A percentile compares a stretch with the other conserved stretches of the same genome.
Conservation (phyloP, 2,888 invertebrate genomes). For the Melanostoma scalare region DNA sequence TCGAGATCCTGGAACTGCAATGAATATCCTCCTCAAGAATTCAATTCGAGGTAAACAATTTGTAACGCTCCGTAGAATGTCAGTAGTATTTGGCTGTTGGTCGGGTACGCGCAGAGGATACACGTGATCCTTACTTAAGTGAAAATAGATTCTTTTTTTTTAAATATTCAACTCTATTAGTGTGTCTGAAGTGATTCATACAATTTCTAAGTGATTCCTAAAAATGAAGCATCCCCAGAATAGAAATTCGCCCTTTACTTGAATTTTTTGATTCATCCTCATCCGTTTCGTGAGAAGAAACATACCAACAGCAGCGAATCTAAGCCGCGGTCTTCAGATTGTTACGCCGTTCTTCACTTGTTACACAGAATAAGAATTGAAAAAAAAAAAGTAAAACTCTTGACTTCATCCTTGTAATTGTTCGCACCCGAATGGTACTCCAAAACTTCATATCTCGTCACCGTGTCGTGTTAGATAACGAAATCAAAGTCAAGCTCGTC, state of each 20-base stretch:
- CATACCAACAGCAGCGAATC: too few relatives aligned
- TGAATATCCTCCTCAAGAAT: background rate
- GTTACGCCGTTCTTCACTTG: too few relatives aligned
- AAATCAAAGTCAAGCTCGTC: constrained; percentile 7
- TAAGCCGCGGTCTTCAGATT: too few relatives aligned
- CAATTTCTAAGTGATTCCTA: too few relatives aligned
- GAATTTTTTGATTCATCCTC: too few relatives aligned
- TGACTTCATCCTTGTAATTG: constrained; percentile 53
- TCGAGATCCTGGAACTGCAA: background rate
- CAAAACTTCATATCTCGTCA: constrained; percentile 33
- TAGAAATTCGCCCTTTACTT: too few relatives aligned
- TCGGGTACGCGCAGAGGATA: constrained; percentile 64
- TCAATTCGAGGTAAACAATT: constrained; percentile 57
- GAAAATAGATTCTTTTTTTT: constrained; percentile 23
- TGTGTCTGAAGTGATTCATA: background rate
- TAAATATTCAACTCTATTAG: background rate
- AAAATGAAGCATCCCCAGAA: too few relatives aligned
- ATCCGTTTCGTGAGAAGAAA: too few relatives aligned
- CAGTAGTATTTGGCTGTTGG: constrained; percentile 69
- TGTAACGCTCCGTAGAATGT: constrained; percentile 34
- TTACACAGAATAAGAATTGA: too few relatives aligned
- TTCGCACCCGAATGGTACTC: constrained; percentile 43
- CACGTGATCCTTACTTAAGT: constrained; percentile 40
- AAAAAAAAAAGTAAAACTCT: constrained; percentile 30
- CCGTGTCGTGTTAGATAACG: constrained; percentile 57